Evolutionary conservation across 2,888 invertebrate species (phyloP), one percentile per base, ranked within the genome.

Genomic region (Dolichomitus sp.): DNA sequence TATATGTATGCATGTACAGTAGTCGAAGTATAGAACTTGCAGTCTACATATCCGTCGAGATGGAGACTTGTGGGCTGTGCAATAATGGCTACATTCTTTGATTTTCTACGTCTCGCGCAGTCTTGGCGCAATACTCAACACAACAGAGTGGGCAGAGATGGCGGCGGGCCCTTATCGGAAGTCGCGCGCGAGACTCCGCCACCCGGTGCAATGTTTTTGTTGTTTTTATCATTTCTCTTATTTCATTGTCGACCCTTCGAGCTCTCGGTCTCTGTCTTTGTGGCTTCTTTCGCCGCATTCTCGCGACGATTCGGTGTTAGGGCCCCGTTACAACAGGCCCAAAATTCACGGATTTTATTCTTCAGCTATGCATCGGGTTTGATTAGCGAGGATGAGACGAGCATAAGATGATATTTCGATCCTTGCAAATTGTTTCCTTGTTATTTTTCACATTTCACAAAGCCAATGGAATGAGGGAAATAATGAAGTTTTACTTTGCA

Each of bases 21-120:
- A 9, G 61, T 61, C 14, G n/a, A 59, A 59, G 57, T 59, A 17
- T 9, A 70, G 54, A 69, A 40, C 54, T 57, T 37, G 65, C 17
- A 65, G 54, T 75, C 65, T 66, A 75, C 73, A 48, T 66, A 80
- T 77, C 48, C 70, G 33, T 69, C 54, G 63, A 52, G 54, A 54
- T 33, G 66, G 70, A 72, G 50, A 45, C 68, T 63, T 59, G 80
- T 80, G 78, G 74, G 88, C 87, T 84, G 81, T 86, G 88, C 88
- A 89, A 90, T 89, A 91, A 91, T 90, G 89, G 88, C 84, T 86
- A 76, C 89, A 87, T 90, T 90, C 90, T 88, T 85, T 85, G 90
- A 91, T 90, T 90, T 90, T 88, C 89, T 87, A 87, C 90, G 87
- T 88, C 88, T 87, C 73, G 27, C 40, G 61, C 40, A 19, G 14